phyloP scores from a whole-genome alignment of 2,113 vertebrate species.

The Alligator sinensis region DNA sequence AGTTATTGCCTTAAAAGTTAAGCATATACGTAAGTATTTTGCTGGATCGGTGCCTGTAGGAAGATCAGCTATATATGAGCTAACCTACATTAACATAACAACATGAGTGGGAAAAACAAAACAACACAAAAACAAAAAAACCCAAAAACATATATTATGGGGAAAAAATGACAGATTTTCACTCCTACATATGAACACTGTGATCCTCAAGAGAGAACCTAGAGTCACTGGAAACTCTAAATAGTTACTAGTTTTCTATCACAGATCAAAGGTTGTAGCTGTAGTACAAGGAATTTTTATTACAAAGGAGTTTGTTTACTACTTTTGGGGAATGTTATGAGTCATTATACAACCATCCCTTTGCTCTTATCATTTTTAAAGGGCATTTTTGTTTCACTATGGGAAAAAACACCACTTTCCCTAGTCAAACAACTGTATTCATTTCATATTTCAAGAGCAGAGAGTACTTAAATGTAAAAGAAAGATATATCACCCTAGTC shows the following conservation, averaged over 20 bases:
- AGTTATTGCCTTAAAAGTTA: background rate
- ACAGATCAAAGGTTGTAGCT: background rate
- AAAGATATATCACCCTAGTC: background rate
- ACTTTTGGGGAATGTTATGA: background rate
- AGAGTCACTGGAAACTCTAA: background rate
- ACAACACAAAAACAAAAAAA: background rate
- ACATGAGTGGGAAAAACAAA: no score
- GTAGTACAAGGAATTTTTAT: background rate
- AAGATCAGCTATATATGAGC: background rate
- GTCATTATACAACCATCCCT: background rate
- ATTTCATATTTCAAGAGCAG: background rate
- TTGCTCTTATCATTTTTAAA: background rate
- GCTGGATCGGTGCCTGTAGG: background rate
- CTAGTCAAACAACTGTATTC: background rate
- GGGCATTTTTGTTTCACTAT: no score
- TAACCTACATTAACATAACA: background rate
- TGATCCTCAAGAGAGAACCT: background rate
- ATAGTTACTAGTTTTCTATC: background rate
- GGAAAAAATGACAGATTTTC: background rate
- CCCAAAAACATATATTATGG: background rate
- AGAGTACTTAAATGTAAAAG: background rate
- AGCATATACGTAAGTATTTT: background rate
- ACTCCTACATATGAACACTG: background rate
- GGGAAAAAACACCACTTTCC: background rate
- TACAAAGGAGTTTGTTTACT: background rate